Evolutionary conservation across 1,140 invertebrate species (phyloP).

Genomic region (Drosophila insularis): DNA sequence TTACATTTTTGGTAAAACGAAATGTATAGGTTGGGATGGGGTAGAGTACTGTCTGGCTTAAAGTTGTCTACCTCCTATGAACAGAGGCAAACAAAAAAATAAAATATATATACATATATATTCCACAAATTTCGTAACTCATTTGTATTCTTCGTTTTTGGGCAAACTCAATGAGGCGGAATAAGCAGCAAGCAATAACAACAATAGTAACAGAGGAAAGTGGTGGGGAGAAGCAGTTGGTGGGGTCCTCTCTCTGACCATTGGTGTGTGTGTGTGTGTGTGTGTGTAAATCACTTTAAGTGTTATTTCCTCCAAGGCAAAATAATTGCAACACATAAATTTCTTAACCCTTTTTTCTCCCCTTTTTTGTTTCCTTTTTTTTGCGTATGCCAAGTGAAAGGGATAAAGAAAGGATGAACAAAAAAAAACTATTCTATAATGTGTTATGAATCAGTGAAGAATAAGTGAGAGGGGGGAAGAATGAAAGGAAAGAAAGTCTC

Average conservation of each 20-base stretch:
- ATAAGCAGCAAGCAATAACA: constrained; percentile 48
- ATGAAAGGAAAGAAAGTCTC: not conserved
- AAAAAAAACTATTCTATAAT: constrained; percentile 63
- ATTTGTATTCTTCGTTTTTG: constrained; percentile 42
- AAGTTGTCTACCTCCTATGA: not conserved
- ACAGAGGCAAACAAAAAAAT: not conserved
- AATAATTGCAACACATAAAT: constrained; percentile 80
- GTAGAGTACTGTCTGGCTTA: not conserved
- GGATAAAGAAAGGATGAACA: constrained; percentile 18
- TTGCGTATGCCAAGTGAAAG: constrained; percentile 37
- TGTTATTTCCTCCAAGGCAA: constrained; percentile 67
- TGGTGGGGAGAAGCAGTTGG: not conserved
- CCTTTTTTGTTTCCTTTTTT: constrained; percentile 9
- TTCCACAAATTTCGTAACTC: constrained; percentile 10
- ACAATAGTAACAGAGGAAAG: not conserved
- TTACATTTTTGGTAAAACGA: not conserved
- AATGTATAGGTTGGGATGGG: not conserved
- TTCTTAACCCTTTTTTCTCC: constrained; percentile 54
- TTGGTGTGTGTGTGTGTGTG: constrained; percentile 13
- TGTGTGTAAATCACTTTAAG: constrained; percentile 71
- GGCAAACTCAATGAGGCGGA: constrained; percentile 58
- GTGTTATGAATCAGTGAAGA: constrained; percentile 69
- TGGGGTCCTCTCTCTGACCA: constrained; percentile 31
- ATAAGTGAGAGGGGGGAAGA: not conserved
- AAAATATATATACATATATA: not conserved